Evolutionary conservation across 1,140 invertebrate genomes (phyloP).

Genomic region (Colletes latitarsis): DNA sequence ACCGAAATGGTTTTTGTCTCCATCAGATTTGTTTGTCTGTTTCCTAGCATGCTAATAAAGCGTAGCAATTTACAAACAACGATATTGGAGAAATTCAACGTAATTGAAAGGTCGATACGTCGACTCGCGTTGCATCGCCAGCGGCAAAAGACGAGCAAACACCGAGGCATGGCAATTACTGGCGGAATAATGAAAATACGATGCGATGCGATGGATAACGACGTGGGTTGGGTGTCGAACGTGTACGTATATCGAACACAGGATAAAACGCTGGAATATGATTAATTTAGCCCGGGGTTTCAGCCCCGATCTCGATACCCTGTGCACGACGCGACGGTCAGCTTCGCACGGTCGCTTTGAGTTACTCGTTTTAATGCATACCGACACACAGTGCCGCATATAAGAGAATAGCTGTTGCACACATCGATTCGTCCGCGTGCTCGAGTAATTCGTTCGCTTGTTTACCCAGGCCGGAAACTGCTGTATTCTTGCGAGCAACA

Average conservation of each 20-base stretch:
- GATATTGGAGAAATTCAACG: not conserved
- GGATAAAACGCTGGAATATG: constrained; percentile 26
- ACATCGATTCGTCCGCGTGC: constrained; percentile 23
- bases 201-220: not conserved
- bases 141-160: not conserved
- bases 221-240: too few species aligned
- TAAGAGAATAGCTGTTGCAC: constrained; percentile 4
- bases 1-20: too few species aligned
- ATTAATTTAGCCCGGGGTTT: constrained; percentile 32
- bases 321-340: not conserved
- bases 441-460: constrained; percentile 3
- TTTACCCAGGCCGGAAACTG: constrained; percentile 34
- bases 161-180: not conserved
- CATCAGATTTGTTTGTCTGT: too few species aligned
- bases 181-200: constrained; percentile 1
- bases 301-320: not conserved
- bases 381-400: not conserved
- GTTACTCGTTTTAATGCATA: constrained; percentile 58
- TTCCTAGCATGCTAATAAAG: too few species aligned
- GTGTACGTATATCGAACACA: too few species aligned
- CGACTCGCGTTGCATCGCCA: not conserved
- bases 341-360: not conserved
- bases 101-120: not conserved
- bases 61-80: not conserved
- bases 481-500: constrained; percentile 30